These are phyloP conservation scores for Oligia latruncula DNA, from an alignment of 2,888 invertebrate genomes.

Conservation along the genomic window DNA sequence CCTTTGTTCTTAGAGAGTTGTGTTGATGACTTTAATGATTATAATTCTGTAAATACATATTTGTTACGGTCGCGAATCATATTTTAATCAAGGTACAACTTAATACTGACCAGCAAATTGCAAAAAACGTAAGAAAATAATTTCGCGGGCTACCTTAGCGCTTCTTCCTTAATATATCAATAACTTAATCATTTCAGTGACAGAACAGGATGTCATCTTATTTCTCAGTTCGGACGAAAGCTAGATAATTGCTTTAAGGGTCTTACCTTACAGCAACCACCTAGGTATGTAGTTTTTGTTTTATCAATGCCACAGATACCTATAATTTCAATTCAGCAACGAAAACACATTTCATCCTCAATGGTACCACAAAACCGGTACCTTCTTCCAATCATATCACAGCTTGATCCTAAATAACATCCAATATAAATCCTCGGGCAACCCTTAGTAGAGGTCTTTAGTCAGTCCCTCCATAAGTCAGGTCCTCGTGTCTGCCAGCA, in stretches of 20 bases:
- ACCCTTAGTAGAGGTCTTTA: conserved; percentile 66
- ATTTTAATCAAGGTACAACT: too few relatives aligned
- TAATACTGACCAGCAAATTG: too few relatives aligned
- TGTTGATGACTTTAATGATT: too few relatives aligned
- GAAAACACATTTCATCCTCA: conserved; percentile 12
- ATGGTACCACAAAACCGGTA: conserved; percentile 26
- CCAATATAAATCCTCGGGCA: conserved; percentile 60
- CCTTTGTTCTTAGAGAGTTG: too few relatives aligned
- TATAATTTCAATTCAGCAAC: not conserved
- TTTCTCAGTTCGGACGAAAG: not conserved
- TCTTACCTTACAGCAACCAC: not conserved
- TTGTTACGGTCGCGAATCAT: too few relatives aligned
- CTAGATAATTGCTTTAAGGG: not conserved
- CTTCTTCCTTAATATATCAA: not conserved
- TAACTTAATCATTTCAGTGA: not conserved
- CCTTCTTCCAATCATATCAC: conserved; percentile 52
- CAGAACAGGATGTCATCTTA: not conserved
- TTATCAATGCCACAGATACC: not conserved
- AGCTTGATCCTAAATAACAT: conserved; percentile 52
- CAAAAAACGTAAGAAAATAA: too few relatives aligned
- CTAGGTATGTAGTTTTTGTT: not conserved
- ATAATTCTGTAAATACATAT: too few relatives aligned
- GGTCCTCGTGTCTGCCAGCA: conserved; percentile 67
- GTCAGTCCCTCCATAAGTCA: conserved; percentile 67
- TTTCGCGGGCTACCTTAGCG: too few relatives aligned